Evolutionary conservation across 2,113 vertebrate species (phyloP).

Genomic region (Amblyornis subalaris): DNA sequence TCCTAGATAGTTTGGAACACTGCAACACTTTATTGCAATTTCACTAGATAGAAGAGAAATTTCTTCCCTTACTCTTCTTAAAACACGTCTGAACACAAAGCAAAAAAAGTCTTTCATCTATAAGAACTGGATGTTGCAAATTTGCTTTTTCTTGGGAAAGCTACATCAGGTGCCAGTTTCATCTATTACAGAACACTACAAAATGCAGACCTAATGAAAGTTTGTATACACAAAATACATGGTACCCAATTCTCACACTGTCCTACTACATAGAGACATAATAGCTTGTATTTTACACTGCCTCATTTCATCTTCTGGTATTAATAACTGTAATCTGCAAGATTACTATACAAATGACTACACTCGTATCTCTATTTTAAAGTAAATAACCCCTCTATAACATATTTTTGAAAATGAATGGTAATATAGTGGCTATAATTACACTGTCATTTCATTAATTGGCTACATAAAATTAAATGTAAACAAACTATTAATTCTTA

Average conservation of each 20-base stretch:
- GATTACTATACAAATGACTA: neutral
- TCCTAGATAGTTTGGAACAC: neutral
- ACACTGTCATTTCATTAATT: neutral
- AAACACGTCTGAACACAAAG: neutral
- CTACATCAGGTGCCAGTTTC: neutral
- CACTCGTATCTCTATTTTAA: neutral
- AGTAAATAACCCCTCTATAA: neutral
- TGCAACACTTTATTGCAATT: neutral
- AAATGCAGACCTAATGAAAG: neutral
- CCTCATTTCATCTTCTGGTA: neutral
- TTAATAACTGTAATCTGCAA: neutral
- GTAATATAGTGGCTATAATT: neutral
- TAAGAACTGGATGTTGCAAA: neutral
- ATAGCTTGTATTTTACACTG: neutral
- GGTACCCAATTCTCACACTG: neutral
- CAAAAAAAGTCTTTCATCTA: neutral
- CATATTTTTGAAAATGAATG: neutral
- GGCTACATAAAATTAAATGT: neutral
- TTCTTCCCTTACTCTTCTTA: neutral
- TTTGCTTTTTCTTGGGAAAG: neutral
- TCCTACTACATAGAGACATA: neutral
- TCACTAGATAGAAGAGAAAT: neutral
- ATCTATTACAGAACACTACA: neutral
- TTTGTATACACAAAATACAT: neutral
- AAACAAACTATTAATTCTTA: neutral